phyloP scores from a whole-genome alignment of 2,888 invertebrate species.

The Eupithecia centaureata region DNA sequence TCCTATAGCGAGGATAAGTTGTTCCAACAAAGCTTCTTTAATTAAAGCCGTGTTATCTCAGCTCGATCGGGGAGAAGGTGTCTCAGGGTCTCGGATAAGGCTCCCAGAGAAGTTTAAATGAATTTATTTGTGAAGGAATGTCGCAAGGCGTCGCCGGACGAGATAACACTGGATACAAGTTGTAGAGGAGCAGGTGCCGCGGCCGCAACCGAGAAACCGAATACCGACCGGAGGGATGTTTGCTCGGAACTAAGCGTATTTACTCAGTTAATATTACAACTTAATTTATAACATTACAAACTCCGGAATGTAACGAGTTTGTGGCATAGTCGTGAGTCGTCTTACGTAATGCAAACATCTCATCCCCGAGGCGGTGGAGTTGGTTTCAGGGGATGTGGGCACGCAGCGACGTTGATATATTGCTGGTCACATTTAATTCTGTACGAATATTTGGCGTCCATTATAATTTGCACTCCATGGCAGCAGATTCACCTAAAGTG shows the following conservation, averaged over 20 bases:
- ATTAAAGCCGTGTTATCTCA: conserved; percentile 48
- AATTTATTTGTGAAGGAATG: conserved; percentile 62
- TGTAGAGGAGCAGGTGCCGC: conserved; percentile 55
- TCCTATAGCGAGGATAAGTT: conserved; percentile 31
- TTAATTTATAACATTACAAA: conserved; percentile 58
- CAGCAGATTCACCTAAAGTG: neutral
- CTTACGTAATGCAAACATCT: conserved; percentile 49
- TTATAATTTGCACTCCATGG: neutral
- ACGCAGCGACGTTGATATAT: conserved; percentile 38
- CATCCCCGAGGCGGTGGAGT: conserved; percentile 42
- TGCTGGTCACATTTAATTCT: conserved; percentile 28
- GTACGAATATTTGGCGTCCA: conserved; percentile 16
- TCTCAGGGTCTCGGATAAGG: conserved; percentile 46
- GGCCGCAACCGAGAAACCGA: conserved; percentile 54
- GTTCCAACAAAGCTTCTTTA: conserved; percentile 47
- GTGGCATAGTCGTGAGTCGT: conserved; percentile 43
- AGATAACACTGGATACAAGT: conserved; percentile 67
- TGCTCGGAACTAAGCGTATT: conserved; percentile 61
- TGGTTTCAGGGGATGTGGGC: conserved; percentile 41
- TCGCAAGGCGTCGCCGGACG: conserved; percentile 48
- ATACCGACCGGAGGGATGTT: conserved; percentile 57
- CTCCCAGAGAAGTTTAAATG: conserved; percentile 46
- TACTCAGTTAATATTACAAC: conserved; percentile 58
- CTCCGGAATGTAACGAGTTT: conserved; percentile 52
- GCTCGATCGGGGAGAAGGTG: conserved; percentile 25